Conservation (phyloP, 2,888 invertebrate species). For the Hyalella azteca region DNA sequence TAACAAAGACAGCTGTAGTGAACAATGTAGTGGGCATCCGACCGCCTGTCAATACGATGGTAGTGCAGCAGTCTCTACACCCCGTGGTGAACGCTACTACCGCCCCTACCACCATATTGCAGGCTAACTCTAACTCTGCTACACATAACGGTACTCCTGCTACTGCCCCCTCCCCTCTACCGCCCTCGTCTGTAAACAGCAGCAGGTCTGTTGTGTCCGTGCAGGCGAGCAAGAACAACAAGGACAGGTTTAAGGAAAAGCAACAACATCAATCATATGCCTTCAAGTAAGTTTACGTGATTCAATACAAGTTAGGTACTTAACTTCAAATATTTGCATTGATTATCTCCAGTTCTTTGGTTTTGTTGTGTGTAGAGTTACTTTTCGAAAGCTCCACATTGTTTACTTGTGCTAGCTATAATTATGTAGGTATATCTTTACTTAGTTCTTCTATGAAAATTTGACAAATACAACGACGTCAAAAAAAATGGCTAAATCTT, state of each 20-base stretch:
- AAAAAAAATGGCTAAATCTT: no score
- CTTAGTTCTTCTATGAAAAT: no score
- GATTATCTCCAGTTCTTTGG: no score
- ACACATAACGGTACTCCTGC: constrained; percentile 50
- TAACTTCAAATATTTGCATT: no score
- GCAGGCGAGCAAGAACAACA: background rate
- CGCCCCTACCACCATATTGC: constrained; percentile 46
- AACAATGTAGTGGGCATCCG: background rate
- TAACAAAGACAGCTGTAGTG: constrained; percentile 15
- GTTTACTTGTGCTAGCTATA: no score
- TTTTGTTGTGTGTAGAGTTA: no score
- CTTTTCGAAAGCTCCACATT: no score
- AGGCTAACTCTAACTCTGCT: constrained; percentile 44
- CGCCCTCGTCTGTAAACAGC: constrained; percentile 61
- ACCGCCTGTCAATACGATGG: background rate
- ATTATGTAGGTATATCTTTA: no score
- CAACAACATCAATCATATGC: constrained; percentile 1
- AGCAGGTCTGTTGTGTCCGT: background rate
- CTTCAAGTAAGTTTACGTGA: background rate
- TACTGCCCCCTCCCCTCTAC: constrained; percentile 66
- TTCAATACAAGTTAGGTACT: no score
- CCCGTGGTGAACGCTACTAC: constrained; percentile 44
- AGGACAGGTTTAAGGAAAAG: constrained; percentile 22
- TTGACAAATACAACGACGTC: no score
- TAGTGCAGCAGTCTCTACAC: background rate